Conservation (phyloP, 2,797 vertebrate genomes). For the Oreortyx pictus region DNA sequence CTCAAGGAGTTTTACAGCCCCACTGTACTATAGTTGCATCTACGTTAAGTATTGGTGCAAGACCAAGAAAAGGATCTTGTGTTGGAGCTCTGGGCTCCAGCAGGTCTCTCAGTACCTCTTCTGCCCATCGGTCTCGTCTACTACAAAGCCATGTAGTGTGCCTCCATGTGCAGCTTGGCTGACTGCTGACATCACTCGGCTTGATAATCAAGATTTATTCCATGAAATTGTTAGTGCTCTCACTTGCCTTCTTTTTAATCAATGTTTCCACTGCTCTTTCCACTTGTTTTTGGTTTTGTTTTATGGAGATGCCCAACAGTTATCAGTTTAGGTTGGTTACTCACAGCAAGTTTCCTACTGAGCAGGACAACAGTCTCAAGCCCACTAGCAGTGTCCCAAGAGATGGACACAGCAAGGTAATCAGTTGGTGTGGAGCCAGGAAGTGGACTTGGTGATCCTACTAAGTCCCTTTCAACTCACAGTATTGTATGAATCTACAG, state of each 20-base stretch:
- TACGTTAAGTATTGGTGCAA: background rate
- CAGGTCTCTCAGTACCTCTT: background rate
- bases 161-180: background rate
- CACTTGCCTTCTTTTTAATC: background rate
- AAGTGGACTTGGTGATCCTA: no score
- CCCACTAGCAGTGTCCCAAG: background rate
- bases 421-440: background rate
- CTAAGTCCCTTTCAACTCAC: no score
- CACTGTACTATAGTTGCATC: background rate
- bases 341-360: background rate
- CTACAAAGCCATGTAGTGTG: background rate
- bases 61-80: background rate
- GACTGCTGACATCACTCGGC: background rate
- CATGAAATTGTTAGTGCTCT: background rate
- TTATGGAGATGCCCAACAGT: rapidly evolving
- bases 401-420: background rate
- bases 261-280: background rate
- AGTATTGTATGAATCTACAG: background rate
- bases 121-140: background rate
- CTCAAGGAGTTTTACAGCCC: background rate
- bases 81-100: background rate
- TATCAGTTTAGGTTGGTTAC: background rate
- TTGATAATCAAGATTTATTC: background rate
- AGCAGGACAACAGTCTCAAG: background rate
- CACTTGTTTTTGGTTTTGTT: background rate